These are phyloP conservation scores for Drosophila prostipennis DNA, from an alignment of 2,888 invertebrate genomes.

Conservation along the genomic window DNA sequence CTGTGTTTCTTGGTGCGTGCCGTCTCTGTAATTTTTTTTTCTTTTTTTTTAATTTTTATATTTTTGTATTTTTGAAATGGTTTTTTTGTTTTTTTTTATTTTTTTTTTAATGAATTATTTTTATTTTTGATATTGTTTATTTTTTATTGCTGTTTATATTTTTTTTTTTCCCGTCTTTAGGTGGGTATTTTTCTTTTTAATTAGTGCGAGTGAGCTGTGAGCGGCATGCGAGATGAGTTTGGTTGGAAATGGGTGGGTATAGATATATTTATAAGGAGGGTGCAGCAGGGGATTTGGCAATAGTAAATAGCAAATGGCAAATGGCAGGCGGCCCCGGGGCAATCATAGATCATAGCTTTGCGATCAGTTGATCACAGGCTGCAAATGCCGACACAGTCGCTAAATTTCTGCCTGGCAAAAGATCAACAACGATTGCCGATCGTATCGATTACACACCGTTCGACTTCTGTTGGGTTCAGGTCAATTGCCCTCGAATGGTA, in stretches of 20 bases:
- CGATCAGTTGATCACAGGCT: constrained; percentile 63
- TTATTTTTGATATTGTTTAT: no score
- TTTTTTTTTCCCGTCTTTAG: no score
- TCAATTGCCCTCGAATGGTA: constrained; percentile 67
- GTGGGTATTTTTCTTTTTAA: no score
- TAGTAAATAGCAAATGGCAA: constrained; percentile 36
- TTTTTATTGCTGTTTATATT: no score
- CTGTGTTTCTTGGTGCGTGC: no score
- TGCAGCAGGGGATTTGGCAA: constrained; percentile 3
- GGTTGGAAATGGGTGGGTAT: not conserved
- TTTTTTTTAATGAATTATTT: no score
- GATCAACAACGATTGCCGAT: constrained; percentile 45
- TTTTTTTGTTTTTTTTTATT: no score
- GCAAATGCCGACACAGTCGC: constrained; percentile 43
- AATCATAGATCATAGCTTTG: constrained; percentile 49
- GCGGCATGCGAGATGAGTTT: constrained; percentile 64
- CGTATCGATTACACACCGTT: constrained; percentile 80
- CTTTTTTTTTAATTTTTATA: no score
- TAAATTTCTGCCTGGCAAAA: constrained; percentile 34
- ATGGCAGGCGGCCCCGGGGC: constrained; percentile 37
- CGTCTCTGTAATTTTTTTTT: no score
- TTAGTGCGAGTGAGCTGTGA: constrained; percentile 78
- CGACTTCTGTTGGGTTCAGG: constrained; percentile 75
- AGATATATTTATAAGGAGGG: no score
- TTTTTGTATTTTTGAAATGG: no score